Base-by-base conservation (phyloP, 2,113 vertebrate genomes). In the Alectura lathami region DNA sequence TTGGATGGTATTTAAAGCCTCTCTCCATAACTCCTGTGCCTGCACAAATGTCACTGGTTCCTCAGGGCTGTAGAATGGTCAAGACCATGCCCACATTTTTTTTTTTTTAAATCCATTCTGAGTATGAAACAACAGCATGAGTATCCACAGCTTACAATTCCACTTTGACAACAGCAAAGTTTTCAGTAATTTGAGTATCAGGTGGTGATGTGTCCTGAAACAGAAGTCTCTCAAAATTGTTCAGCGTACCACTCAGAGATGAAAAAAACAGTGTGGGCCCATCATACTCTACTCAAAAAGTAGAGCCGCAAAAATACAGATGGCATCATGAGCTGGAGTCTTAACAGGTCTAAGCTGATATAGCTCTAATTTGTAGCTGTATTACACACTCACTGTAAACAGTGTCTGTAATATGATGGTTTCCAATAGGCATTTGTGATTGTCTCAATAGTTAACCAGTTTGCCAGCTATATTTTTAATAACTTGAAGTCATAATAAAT, bases 1-100 rank as follows among this genome's bases (percentile, higher is more conserved):
- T 72, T 89, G 68, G 59, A 21, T 86, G 68, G 5, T 88, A 94
- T 95, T 95, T 95, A 89, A 75, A 56, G 56, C 32, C 4, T 56
- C 29, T 83, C 14, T 72, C 21, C 66, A n/a, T 60, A 83, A 86
- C 48, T 92, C 51, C 34, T 2, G 2, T 72, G 43, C 21, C 29
- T 92, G 11, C 86, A 84, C 80, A 96, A 94, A 95, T 92, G 56
- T 91, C 91, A 93, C 26, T 30, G 60, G 75, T 64, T 96, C 86
- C 69, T 56, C 48, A 79, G 77, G 57, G 51, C 29, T 69, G 17
- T 57, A 57, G 8, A 53, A 24, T 72, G 27, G 29, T 47, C 86
- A 63, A 88, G 64, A 63, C 27, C 27, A 27, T 0, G 2, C n/a
- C n/a, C n/a, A n/a, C 8, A 36, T 40, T 59, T 54, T 17, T 48